These are phyloP conservation scores for Dicyrtoma fusca DNA, from an alignment of 2,888 invertebrate species.

Conservation along the genomic window DNA sequence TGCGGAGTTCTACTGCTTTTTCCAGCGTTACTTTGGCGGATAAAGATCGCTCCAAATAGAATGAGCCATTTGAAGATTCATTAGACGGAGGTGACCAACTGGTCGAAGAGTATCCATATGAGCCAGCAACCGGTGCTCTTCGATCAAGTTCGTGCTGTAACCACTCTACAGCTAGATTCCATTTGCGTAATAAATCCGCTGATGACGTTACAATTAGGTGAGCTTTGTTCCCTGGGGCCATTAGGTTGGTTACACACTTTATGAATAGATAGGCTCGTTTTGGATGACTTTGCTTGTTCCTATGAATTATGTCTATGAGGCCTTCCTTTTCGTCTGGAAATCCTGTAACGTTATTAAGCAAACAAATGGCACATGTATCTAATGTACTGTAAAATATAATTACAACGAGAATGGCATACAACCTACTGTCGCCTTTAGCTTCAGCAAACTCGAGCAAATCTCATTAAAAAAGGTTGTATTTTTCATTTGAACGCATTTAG, in stretches of 20 bases:
- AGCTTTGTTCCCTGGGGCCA: slow-evolving; percentile 80
- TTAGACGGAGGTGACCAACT: slow-evolving; percentile 87
- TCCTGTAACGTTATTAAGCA: not conserved
- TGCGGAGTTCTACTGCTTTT: slow-evolving; percentile 73
- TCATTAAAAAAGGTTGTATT: too few relatives aligned
- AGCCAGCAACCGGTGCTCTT: slow-evolving; percentile 49
- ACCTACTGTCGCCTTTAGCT: too few relatives aligned
- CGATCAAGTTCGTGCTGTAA: slow-evolving; percentile 88
- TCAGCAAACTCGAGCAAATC: too few relatives aligned
- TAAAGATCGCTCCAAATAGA: slow-evolving; percentile 76
- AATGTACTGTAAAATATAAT: slow-evolving; percentile 16
- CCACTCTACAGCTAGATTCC: slow-evolving; percentile 90
- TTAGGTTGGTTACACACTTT: slow-evolving; percentile 89
- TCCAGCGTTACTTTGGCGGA: slow-evolving; percentile 88
- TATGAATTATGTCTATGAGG: slow-evolving; percentile 86
- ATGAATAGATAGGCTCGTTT: slow-evolving; percentile 97
- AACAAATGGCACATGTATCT: not conserved
- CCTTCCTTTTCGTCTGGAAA: slow-evolving; percentile 83
- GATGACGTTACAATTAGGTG: slow-evolving; percentile 77
- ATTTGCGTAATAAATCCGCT: slow-evolving; percentile 79
- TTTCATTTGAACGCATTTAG: too few relatives aligned
- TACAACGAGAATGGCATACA: too few relatives aligned
- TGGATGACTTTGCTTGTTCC: slow-evolving; percentile 92
- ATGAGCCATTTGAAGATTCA: slow-evolving; percentile 86
- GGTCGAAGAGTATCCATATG: slow-evolving; percentile 44